Conservation (phyloP, 1,140 invertebrate genomes). For the Apis cerana region DNA sequence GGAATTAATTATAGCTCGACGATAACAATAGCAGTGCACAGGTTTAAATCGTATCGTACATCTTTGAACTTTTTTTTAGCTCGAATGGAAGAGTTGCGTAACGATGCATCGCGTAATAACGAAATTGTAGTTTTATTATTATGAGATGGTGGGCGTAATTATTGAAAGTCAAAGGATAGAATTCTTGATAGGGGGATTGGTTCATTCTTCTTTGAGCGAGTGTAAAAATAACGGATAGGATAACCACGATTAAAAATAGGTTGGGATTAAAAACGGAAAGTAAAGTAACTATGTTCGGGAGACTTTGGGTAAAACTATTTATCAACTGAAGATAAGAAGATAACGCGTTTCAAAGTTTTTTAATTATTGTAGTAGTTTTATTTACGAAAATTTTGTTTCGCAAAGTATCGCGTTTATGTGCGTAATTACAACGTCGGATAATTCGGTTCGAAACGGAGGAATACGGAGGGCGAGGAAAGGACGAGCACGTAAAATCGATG, state of each 20-base stretch:
- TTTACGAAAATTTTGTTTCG: background rate
- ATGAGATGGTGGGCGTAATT: background rate
- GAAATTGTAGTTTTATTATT: background rate
- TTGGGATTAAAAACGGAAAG: too few species aligned
- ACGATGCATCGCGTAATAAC: background rate
- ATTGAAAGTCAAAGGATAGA: constrained; percentile 21
- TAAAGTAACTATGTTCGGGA: background rate
- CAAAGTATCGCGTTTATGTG: constrained; percentile 38
- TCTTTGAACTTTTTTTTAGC: constrained; percentile 17
- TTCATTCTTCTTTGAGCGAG: too few species aligned
- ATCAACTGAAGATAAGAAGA: background rate
- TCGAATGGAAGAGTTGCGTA: background rate
- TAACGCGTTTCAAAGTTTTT: constrained; percentile 21
- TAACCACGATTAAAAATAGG: background rate
- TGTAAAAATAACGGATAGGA: background rate
- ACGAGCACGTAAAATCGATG: constrained; percentile 12
- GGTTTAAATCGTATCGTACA: background rate
- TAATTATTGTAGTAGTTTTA: constrained; percentile 20
- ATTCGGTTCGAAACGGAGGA: background rate
- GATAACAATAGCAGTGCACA: background rate
- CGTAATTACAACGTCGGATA: constrained; percentile 4
- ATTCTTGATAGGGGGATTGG: background rate
- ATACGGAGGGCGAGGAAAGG: background rate
- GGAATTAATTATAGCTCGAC: background rate
- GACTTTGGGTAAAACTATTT: background rate